These are phyloP conservation scores for Cyprinodon diabolis DNA, from an alignment of 2,797 vertebrate genomes.

Conservation along the genomic window DNA sequence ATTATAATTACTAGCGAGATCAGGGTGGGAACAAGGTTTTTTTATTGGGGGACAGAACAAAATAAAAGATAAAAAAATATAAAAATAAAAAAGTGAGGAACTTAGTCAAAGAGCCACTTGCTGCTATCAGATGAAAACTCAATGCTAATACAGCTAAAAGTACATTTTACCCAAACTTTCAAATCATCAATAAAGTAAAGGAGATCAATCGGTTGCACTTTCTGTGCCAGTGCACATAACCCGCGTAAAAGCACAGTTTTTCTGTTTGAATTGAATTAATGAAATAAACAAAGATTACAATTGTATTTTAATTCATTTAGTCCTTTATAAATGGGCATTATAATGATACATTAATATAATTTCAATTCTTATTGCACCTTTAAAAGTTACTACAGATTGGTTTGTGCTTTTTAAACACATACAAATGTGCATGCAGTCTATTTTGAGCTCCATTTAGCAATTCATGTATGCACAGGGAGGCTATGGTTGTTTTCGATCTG, in stretches of 20 bases:
- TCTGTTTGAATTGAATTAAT: neutral
- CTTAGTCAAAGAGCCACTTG: too few species aligned
- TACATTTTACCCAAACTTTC: too few species aligned
- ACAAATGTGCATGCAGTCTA: slow-evolving; percentile 4
- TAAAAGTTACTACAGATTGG: neutral
- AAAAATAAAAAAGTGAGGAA: too few species aligned
- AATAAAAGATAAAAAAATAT: too few species aligned
- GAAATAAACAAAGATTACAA: neutral
- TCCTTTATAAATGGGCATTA: neutral
- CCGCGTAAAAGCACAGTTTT: neutral
- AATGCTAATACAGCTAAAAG: too few species aligned
- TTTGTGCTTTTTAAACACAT: neutral
- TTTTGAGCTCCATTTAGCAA: slow-evolving; percentile 6
- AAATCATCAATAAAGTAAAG: too few species aligned
- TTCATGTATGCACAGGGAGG: slow-evolving; percentile 6
- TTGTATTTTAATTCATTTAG: neutral
- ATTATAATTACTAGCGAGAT: too few species aligned
- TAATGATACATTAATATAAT: neutral
- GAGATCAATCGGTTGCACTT: too few species aligned
- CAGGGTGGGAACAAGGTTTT: too few species aligned
- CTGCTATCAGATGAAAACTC: too few species aligned
- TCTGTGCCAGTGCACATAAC: neutral
- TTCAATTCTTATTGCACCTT: neutral
- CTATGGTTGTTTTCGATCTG: slow-evolving; percentile 53
- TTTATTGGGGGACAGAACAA: too few species aligned